A percentile compares a stretch with the other conserved stretches of the same genome.
Conservation (phyloP, 2,888 invertebrate genomes). For the Lottia scabra region DNA sequence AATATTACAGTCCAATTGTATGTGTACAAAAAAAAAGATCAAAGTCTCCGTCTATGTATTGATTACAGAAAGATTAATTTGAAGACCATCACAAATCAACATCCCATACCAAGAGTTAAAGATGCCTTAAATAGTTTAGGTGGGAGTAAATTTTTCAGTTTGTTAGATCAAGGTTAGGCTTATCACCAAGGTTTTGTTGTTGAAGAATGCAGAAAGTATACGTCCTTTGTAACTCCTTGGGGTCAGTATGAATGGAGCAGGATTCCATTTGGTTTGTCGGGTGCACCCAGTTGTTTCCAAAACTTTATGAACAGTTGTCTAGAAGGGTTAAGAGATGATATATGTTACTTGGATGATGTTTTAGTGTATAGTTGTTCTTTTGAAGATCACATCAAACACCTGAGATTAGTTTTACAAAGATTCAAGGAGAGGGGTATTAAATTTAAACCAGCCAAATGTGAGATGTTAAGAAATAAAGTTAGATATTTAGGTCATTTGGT, state of each 20-base stretch:
- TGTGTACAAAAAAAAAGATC: constrained; percentile 25
- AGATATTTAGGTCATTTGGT: constrained; percentile 33
- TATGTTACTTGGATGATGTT: constrained; percentile 30
- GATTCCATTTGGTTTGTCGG: constrained; percentile 30
- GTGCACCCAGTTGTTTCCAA: constrained; percentile 25
- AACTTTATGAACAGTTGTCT: constrained; percentile 27
- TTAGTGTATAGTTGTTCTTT: constrained; percentile 21
- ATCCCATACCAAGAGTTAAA: constrained; percentile 28
- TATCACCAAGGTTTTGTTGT: constrained; percentile 30
- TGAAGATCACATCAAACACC: constrained; percentile 11
- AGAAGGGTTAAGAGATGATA: constrained; percentile 14
- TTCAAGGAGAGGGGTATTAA: constrained; percentile 28
- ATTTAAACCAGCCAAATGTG: constrained; percentile 29
- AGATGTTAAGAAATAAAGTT: constrained; percentile 26
- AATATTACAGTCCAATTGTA: constrained; percentile 26
- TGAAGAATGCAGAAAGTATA: constrained; percentile 19
- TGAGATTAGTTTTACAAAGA: constrained; percentile 15
- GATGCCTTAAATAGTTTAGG: constrained; percentile 23
- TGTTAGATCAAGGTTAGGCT: constrained; percentile 26
- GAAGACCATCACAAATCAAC: constrained; percentile 20
- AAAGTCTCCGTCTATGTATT: constrained; percentile 24
- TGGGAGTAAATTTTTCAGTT: constrained; percentile 26
- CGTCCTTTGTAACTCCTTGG: constrained; percentile 28
- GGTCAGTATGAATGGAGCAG: constrained; percentile 28
- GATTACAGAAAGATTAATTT: constrained; percentile 28